Conservation (phyloP, 2,888 invertebrate genomes). For the Chelonus formosanus region DNA sequence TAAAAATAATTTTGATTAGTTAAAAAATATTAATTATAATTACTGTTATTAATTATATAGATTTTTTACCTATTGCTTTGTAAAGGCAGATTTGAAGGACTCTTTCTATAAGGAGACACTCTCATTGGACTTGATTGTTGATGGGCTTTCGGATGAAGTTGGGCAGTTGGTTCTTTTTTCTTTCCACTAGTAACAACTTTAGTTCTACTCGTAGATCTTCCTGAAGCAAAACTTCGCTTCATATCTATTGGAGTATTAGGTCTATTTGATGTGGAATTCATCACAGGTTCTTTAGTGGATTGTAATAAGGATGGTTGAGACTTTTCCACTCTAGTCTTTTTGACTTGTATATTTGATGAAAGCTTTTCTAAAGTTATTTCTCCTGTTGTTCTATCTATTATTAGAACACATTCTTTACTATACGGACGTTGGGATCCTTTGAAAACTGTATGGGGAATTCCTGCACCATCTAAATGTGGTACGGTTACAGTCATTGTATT, state of each 20-base stretch:
- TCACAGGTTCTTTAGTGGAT: constrained; percentile 38
- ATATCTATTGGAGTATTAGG: constrained; percentile 57
- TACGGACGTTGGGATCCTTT: constrained; percentile 93
- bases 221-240: constrained; percentile 57
- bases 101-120: constrained; percentile 56
- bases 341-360: constrained; percentile 89
- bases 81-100: constrained; percentile 47
- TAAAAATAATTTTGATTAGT: too few species aligned
- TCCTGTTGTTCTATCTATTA: constrained; percentile 91
- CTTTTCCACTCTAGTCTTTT: constrained; percentile 77
- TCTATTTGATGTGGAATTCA: constrained; percentile 42
- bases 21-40: too few species aligned
- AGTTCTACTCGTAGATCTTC: constrained; percentile 58
- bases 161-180: constrained; percentile 58
- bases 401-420: constrained; percentile 93
- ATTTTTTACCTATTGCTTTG: constrained; percentile 5
- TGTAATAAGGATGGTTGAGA: constrained; percentile 50
- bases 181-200: constrained; percentile 59
- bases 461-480: constrained; percentile 93
- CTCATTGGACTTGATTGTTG: constrained; percentile 52
- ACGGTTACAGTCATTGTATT: constrained; percentile 93
- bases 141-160: constrained; percentile 55
- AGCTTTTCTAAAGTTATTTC: constrained; percentile 93
- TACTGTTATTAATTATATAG: too few species aligned
- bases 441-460: constrained; percentile 90